A percentile compares a stretch with the other conserved stretches of the same genome.
Conservation (phyloP, 2,888 invertebrate genomes). For the Ichneumoninae sp. region DNA sequence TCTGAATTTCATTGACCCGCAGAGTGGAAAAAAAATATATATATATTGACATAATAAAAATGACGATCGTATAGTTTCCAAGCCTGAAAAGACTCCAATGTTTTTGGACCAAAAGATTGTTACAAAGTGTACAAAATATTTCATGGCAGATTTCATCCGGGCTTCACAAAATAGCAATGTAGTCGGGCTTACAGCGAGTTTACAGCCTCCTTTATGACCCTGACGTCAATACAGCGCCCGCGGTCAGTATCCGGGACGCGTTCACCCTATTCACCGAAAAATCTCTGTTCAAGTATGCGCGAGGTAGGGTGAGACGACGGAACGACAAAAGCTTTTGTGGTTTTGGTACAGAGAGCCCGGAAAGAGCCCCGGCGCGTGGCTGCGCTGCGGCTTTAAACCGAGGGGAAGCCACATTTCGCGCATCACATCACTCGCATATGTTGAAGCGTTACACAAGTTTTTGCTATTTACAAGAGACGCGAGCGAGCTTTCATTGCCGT, state of each 20-base stretch:
- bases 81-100: neutral
- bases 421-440: slow-evolving; percentile 53
- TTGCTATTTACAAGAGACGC: slow-evolving; percentile 29
- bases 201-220: neutral
- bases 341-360: slow-evolving; percentile 38
- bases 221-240: neutral
- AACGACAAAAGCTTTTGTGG: slow-evolving; percentile 50
- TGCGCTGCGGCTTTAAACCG: slow-evolving; percentile 51
- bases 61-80: neutral
- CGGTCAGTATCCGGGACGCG: slow-evolving; percentile 22
- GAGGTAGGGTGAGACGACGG: slow-evolving; percentile 9
- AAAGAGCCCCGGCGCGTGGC: neutral
- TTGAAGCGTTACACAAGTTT: slow-evolving; percentile 44
- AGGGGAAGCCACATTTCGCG: slow-evolving; percentile 41
- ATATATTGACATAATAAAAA: neutral
- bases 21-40: neutral
- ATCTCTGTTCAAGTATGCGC: neutral
- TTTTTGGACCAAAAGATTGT: neutral
- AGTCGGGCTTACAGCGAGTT: neutral
- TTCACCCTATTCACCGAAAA: slow-evolving; percentile 6
- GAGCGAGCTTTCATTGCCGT: slow-evolving; percentile 46
- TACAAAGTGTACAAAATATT: neutral
- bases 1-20: neutral
- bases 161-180: neutral
- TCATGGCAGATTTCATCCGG: neutral